Percentiles rank a stretch among this genome's conserved stretches.
These are phyloP conservation scores for Sicus ferrugineus DNA, from an alignment of 2,888 invertebrate species.

Conservation along the genomic window DNA sequence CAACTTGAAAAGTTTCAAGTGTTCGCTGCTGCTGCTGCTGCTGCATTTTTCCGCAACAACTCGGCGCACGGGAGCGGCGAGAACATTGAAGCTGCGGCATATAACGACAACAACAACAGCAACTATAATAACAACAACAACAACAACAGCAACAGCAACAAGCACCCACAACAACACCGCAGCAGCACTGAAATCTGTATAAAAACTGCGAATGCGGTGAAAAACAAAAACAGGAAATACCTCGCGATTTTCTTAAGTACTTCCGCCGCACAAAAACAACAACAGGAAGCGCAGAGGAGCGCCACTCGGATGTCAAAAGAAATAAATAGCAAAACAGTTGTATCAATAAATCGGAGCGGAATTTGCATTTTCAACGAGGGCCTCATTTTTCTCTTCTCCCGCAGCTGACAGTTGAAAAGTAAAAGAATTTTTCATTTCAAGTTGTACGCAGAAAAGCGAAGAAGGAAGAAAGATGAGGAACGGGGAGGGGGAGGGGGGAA, in stretches of 20 bases:
- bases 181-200: not conserved
- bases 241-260: conserved; percentile 57
- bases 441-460: too few species aligned
- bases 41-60: conserved; percentile 9
- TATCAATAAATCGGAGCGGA: not conserved
- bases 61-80: not conserved
- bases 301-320: not conserved
- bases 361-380: not conserved
- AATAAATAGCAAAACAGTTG: not conserved
- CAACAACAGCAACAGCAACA: conserved; percentile 29
- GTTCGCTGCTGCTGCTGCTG: not conserved
- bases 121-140: conserved; percentile 6
- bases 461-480: too few species aligned
- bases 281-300: not conserved
- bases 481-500: too few species aligned
- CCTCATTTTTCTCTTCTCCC: not conserved
- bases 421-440: too few species aligned
- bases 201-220: conserved; percentile 22
- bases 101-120: conserved; percentile 22
- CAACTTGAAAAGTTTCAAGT: conserved; percentile 24
- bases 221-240: conserved; percentile 60
- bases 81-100: not conserved
- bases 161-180: not conserved
- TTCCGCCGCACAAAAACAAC: conserved; percentile 45
- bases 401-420: too few species aligned